Evolutionary conservation across 2,113 vertebrate genomes (phyloP).

Genomic region (Romanogobio albipinnatus): DNA sequence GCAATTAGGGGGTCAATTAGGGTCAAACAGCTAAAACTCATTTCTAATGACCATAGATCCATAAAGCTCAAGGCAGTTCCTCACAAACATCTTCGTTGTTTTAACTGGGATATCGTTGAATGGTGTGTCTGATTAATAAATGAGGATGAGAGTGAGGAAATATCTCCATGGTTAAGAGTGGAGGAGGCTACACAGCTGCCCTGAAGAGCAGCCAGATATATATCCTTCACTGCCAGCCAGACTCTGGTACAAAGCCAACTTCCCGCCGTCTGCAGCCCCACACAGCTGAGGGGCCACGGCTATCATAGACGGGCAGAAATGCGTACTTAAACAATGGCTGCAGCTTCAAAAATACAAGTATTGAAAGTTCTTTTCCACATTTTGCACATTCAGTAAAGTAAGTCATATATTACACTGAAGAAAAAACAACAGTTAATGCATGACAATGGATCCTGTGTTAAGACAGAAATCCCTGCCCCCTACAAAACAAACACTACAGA

Average conservation of each 20-base stretch:
- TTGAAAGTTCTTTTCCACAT: not conserved
- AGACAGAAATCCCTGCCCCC: not conserved
- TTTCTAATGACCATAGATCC: slow-evolving; percentile 19
- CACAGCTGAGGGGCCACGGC: slow-evolving; percentile 34
- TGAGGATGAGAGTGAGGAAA: slow-evolving; percentile 47
- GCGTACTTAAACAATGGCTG: not conserved
- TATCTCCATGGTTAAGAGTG: slow-evolving; percentile 45
- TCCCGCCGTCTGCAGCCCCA: slow-evolving; percentile 9
- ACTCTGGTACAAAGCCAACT: slow-evolving; percentile 52
- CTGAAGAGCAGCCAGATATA: slow-evolving; percentile 47
- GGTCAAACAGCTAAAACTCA: not conserved
- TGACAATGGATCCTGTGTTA: not conserved
- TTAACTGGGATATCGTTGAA: slow-evolving; percentile 29
- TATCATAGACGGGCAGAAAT: not conserved
- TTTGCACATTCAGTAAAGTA: not conserved
- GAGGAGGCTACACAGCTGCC: slow-evolving; percentile 53
- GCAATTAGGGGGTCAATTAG: slow-evolving; percentile 3
- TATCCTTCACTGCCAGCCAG: slow-evolving; percentile 46
- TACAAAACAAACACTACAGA: slow-evolving; percentile 20
- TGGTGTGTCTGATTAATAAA: slow-evolving; percentile 57
- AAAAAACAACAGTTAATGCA: not conserved
- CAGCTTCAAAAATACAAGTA: not conserved
- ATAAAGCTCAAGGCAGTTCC: not conserved
- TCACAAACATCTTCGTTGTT: not conserved
- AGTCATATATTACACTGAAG: not conserved